These are phyloP conservation scores for Mus spicilegus DNA, from an alignment of 2,113 vertebrate species.

Conservation along the genomic window DNA sequence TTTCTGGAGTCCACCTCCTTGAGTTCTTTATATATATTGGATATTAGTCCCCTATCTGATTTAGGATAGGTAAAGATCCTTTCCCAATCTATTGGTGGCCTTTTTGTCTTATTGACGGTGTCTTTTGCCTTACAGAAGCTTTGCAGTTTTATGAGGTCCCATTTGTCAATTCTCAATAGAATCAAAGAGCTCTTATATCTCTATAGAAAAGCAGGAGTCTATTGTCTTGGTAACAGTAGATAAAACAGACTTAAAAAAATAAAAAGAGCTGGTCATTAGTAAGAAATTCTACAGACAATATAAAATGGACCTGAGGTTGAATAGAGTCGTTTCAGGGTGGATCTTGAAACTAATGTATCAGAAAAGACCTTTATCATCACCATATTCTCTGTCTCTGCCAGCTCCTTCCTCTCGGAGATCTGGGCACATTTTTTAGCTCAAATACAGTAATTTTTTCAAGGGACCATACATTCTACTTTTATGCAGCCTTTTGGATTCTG, in stretches of 20 bases:
- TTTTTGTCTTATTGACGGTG: too few species aligned
- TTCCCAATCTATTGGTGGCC: too few species aligned
- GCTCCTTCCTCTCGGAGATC: not conserved
- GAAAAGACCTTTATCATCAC: not conserved
- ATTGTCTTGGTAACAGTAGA: not conserved
- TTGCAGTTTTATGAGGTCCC: too few species aligned
- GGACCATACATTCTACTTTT: not conserved
- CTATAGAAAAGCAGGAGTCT: not conserved
- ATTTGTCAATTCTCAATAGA: too few species aligned
- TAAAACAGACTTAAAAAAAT: not conserved
- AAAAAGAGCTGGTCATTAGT: too few species aligned
- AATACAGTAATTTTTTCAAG: not conserved
- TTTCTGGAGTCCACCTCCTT: too few species aligned
- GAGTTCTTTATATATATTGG: too few species aligned
- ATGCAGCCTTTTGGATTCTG: not conserved
- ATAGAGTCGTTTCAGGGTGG: not conserved
- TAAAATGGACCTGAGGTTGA: not conserved
- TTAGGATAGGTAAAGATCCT: too few species aligned
- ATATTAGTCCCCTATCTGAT: too few species aligned
- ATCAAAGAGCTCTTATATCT: not conserved
- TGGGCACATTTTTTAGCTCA: not conserved
- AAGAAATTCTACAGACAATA: not conserved
- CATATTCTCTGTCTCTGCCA: rapidly evolving
- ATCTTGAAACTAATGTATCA: not conserved
- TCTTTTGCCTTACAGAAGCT: too few species aligned